Conservation (phyloP, 2,888 invertebrate species). For the Taphrorychus bicolor region DNA sequence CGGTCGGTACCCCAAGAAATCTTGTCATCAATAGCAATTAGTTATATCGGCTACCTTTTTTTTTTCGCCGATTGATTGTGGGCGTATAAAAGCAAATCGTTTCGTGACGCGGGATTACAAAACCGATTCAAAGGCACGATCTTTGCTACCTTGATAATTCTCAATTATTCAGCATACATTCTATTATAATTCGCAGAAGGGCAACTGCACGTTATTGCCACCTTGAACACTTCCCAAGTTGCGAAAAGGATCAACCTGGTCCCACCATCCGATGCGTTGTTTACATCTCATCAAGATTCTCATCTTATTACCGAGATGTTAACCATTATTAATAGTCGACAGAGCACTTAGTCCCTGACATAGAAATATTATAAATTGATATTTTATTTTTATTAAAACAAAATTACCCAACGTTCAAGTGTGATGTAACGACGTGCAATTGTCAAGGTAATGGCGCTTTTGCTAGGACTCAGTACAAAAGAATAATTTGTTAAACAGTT, state of each 20-base stretch:
- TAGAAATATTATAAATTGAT: conserved; percentile 41
- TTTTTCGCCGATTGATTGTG: conserved; percentile 13
- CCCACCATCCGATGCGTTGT: not conserved
- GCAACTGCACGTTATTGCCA: not conserved
- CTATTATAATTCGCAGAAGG: conserved; percentile 4
- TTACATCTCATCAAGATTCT: not conserved
- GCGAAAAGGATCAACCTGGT: not conserved
- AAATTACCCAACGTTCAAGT: conserved; percentile 33
- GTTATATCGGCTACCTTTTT: conserved; percentile 3
- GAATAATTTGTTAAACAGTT: conserved; percentile 4
- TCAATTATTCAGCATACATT: conserved; percentile 13
- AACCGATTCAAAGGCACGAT: conserved; percentile 22
- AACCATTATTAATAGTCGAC: conserved; percentile 13
- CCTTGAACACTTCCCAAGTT: not conserved
- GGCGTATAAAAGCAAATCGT: conserved; percentile 29
- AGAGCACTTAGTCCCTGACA: conserved; percentile 35
- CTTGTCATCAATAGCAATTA: not conserved
- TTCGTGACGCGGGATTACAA: conserved; percentile 24
- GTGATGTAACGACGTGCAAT: conserved; percentile 39
- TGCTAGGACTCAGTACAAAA: conserved; percentile 36
- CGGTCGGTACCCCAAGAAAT: not conserved
- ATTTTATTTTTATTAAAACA: conserved; percentile 36
- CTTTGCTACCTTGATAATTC: conserved; percentile 17
- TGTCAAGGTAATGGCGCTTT: conserved; percentile 40
- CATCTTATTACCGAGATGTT: too few species aligned